Evolutionary conservation across 2,113 vertebrate genomes (phyloP), one percentile per base, ranked within the genome.

Genomic region (Toxostoma redivivum): DNA sequence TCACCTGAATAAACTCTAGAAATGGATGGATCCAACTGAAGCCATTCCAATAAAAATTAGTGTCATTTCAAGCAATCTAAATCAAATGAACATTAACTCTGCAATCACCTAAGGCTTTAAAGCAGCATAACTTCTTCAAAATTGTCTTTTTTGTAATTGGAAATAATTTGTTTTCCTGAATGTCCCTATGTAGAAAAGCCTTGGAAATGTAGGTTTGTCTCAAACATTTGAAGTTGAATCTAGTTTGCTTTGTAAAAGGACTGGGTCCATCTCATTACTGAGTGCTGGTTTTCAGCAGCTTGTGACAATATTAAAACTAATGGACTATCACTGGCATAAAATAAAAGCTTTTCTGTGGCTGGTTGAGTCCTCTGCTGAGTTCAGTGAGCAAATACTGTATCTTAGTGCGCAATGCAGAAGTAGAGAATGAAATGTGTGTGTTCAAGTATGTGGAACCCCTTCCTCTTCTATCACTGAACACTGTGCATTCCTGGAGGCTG

Each of bases 321-420:
- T 72, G 66, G 71, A 83, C 28, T 83, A 77, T 61, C 71, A 76
- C 50, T 92, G 71, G 70, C 53, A 82, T 87, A 69, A 95, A 95
- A 94, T 44, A 95, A 95, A 89, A 69, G 47, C 62, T 70, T 94
- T 91, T 81, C 58, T 87, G 74, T 87, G 66, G 48, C 65, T 73
- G 56, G 51, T 2, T 60, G 62, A 72, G 70, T 50, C 74, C 53
- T 85, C 82, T 81, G 45, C 64, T 78, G 87, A 51, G 73, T 76
- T 90, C 81, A 65, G 74, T 80, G 35, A 90, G 64, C 3, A 45
- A 45, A 45, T 45, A 45, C 7, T 45, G 44, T 11, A 48, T 47
- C n/a, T 38, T 61, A 30, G 57, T 7, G 33, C 27, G 37, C 73
- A 87, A 5, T 14, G 19, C 48, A 85, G 47, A 57, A 86, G 53